Evolutionary conservation across 2,888 invertebrate species (phyloP), one percentile per base, ranked within the genome.

Genomic region (Podabrus alpinus): DNA sequence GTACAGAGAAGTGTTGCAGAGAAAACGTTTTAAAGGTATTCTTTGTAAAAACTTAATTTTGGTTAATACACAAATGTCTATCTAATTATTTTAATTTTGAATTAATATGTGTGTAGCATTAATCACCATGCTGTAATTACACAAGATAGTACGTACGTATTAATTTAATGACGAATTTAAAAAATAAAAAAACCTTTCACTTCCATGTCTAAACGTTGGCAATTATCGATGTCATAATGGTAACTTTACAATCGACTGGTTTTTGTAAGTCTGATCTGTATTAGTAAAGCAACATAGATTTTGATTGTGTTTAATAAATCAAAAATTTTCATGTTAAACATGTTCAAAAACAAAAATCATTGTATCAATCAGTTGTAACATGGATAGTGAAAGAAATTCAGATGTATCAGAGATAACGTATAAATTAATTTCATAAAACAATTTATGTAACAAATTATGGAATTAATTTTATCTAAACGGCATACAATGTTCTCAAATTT

Each of bases 221-320:
- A 81, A 79, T 80, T 81, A 79, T 81, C 71, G 80, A 80, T 80
- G 79, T 79, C 80, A 81, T 80, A 79, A 80, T 77, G 78, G 78
- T 76, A 76, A 75, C 73, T 75, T 45, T 45, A 45, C 68, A 73
- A 60, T 62, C 15, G 69, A 69, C 21, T 62, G 68, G 73, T 71
- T 77, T 69, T 69, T 73, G 67, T 72, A 60, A 60, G 71, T 19
- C 72, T 67, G 72, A 64, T 67, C 21, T 45, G 66, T 69, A 69
- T 69, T 69, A 69, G 71, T 29, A 45, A 45, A n/a, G 45, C n/a
- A 45, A 9, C 45, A 45, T 45, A n/a, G 13, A 45, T 45, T 45
- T n/a, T 45, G n/a, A 45, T 45, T 45, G n/a, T 2, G 9, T 45
- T 45, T 45, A 45, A 45, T n/a, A 45, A 45, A 45, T 45, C 45